Conservation (phyloP, 1,140 invertebrate genomes). For the Coptotermes formosanus region DNA sequence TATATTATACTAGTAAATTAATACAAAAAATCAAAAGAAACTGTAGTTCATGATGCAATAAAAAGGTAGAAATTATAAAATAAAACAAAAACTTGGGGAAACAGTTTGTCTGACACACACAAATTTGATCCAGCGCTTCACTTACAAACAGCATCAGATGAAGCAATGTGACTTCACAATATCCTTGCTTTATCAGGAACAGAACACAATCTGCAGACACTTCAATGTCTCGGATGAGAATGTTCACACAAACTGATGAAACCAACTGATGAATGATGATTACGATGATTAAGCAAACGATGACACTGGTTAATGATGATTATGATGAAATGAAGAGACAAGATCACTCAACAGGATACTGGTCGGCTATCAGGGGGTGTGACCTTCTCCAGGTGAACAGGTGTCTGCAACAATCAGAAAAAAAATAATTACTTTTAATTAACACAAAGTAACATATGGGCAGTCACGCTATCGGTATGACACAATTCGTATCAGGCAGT, state of each 20-base stretch:
- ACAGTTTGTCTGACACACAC: not conserved
- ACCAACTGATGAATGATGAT: not conserved
- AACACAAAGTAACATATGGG: no score
- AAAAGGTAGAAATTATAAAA: no score
- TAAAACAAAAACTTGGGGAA: no score
- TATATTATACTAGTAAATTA: no score
- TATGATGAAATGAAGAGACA: not conserved
- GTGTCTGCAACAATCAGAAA: slow-evolving; percentile 32
- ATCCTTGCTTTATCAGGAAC: not conserved
- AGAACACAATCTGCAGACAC: not conserved
- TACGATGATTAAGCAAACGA: not conserved
- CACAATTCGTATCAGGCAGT: no score
- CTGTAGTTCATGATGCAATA: no score
- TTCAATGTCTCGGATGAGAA: not conserved
- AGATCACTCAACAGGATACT: slow-evolving; percentile 32
- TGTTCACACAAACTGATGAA: not conserved
- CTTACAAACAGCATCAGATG: not conserved
- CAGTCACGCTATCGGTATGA: no score
- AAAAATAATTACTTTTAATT: not conserved
- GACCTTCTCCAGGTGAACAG: slow-evolving; percentile 33
- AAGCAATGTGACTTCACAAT: not conserved
- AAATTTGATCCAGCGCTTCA: not conserved
- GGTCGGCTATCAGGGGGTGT: slow-evolving; percentile 33
- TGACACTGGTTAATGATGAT: not conserved
- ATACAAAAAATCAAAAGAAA: no score